These are phyloP conservation scores for Onychomys arenicola DNA, from an alignment of 2,797 vertebrate genomes.

Conservation along the genomic window DNA sequence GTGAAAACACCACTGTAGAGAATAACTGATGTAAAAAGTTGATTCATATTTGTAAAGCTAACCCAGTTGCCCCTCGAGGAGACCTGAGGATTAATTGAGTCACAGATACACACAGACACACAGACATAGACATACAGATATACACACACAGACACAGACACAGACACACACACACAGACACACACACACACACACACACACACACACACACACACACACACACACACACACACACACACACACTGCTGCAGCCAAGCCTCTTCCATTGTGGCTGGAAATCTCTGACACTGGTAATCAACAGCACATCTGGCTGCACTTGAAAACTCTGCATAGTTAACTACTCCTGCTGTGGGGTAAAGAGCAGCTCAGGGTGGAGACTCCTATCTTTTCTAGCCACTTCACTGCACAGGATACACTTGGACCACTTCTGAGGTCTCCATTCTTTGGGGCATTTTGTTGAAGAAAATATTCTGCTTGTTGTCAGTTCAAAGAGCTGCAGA, in stretches of 20 bases:
- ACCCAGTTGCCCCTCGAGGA: too few relatives aligned
- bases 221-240: background rate
- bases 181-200: background rate
- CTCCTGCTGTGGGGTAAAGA: background rate
- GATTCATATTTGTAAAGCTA: background rate
- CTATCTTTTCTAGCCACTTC: background rate
- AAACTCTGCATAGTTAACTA: background rate
- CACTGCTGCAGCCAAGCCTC: background rate
- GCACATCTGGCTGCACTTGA: background rate
- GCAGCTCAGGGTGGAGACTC: background rate
- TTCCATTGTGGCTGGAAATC: background rate
- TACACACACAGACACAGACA: background rate
- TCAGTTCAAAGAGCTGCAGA: constrained; percentile 59
- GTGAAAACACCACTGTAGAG: background rate
- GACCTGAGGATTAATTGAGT: background rate
- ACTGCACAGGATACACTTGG: background rate
- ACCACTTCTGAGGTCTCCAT: constrained; percentile 26
- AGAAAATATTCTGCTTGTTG: background rate
- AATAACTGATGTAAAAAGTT: background rate
- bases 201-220: background rate
- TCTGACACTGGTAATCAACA: background rate
- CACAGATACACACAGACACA: background rate
- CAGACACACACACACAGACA: background rate
- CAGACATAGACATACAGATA: background rate
- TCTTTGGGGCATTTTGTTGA: constrained; percentile 42